Conservation (phyloP, 2,113 vertebrate species). For the Upupa epops region DNA sequence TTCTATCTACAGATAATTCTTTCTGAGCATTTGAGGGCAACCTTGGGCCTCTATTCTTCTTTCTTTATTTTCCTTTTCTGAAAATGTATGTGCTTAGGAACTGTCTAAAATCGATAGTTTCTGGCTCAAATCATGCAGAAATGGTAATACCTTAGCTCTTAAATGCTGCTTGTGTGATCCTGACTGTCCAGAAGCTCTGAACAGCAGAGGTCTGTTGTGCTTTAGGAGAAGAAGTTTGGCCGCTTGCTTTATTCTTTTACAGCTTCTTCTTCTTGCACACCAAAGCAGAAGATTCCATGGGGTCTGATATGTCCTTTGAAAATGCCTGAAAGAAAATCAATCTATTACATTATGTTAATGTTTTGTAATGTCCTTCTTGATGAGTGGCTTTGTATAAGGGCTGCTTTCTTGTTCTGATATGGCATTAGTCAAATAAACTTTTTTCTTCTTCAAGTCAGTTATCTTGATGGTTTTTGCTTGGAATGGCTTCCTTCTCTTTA, state of each 20-base stretch:
- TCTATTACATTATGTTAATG: constrained; percentile 80
- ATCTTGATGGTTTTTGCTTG: constrained; percentile 76
- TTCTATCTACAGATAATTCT: constrained; percentile 65
- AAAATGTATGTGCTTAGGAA: constrained; percentile 19
- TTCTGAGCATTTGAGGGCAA: constrained; percentile 76
- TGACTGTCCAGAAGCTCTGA: constrained; percentile 45
- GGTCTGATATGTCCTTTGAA: constrained; percentile 75
- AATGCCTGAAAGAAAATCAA: constrained; percentile 74
- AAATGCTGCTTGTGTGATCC: constrained; percentile 23
- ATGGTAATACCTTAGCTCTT: constrained; percentile 4
- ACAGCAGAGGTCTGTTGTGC: constrained; percentile 20
- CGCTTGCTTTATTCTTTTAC: constrained; percentile 61
- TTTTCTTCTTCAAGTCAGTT: constrained; percentile 57
- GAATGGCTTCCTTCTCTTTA: constrained; percentile 23
- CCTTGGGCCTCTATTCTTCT: constrained; percentile 51
- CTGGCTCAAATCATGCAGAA: constrained; percentile 35
- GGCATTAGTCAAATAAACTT: constrained; percentile 77
- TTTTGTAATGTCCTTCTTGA: constrained; percentile 69
- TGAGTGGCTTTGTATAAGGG: constrained; percentile 72
- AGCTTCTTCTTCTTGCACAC: constrained; percentile 61
- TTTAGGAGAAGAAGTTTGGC: constrained; percentile 31
- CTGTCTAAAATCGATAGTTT: constrained; percentile 13
- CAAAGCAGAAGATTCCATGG: constrained; percentile 47
- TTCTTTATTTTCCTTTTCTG: neutral
- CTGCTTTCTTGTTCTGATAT: constrained; percentile 75